These are phyloP conservation scores for Melanotaenia duboulayi DNA, from an alignment of 2,113 vertebrate species.

Conservation along the genomic window DNA sequence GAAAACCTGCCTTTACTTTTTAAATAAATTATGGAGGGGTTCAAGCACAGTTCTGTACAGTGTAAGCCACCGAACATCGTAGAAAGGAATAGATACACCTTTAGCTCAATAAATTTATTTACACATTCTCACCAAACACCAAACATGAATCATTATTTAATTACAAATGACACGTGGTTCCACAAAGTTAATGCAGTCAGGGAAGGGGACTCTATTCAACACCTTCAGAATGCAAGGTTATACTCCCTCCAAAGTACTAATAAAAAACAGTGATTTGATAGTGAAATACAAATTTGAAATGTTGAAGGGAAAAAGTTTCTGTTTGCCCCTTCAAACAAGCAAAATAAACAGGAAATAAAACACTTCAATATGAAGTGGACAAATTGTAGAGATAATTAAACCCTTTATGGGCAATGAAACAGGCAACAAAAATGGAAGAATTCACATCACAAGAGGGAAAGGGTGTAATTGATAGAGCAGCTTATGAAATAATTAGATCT, in stretches of 20 bases:
- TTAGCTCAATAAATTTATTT: neutral
- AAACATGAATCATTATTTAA: neutral
- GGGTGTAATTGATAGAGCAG: neutral
- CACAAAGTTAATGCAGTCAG: neutral
- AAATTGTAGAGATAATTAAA: slow-evolving; percentile 5
- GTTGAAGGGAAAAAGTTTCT: neutral
- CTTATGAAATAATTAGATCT: neutral
- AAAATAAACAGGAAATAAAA: slow-evolving; percentile 22
- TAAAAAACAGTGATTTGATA: neutral
- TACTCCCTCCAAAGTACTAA: neutral
- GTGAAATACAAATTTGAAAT: slow-evolving; percentile 15
- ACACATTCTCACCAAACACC: neutral
- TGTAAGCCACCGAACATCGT: slow-evolving; percentile 1
- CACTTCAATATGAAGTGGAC: slow-evolving; percentile 81
- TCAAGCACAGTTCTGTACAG: neutral
- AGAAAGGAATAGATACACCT: neutral
- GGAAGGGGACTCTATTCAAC: neutral
- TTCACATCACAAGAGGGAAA: accelerated
- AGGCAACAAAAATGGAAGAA: neutral
- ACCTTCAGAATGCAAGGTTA: neutral
- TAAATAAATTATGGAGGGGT: too few relatives aligned
- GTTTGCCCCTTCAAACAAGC: neutral
- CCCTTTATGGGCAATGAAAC: slow-evolving; percentile 21
- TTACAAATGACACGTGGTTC: neutral
- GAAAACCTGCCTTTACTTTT: too few relatives aligned